phyloP scores from a whole-genome alignment of 2,888 invertebrate species.

The Heteropelma amictum region DNA sequence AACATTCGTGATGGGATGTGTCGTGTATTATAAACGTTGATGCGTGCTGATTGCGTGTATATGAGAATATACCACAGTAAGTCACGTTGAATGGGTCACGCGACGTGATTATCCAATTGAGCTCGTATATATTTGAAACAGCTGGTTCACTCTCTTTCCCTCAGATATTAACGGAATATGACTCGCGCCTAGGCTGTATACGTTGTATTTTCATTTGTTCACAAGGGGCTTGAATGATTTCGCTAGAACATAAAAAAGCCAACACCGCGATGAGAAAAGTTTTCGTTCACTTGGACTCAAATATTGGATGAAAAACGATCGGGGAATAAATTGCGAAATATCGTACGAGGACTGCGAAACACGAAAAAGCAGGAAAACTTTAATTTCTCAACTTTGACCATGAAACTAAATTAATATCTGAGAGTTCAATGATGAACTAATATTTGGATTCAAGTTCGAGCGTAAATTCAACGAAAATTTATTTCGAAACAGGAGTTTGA shows the following conservation, averaged over 20 bases:
- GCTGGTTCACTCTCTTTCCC: slow-evolving; percentile 58
- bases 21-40: slow-evolving; percentile 43
- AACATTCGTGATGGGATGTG: slow-evolving; percentile 14
- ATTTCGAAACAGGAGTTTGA: too few species aligned
- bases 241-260: too few species aligned
- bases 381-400: background rate
- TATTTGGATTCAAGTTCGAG: too few species aligned
- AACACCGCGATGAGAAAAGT: too few species aligned
- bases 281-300: too few species aligned
- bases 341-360: too few species aligned
- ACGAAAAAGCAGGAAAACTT: too few species aligned
- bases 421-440: too few species aligned
- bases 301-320: too few species aligned
- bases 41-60: slow-evolving; percentile 42
- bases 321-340: too few species aligned
- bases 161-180: slow-evolving; percentile 25
- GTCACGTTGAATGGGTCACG: slow-evolving; percentile 57
- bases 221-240: too few species aligned
- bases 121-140: slow-evolving; percentile 71
- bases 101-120: slow-evolving; percentile 73
- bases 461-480: too few species aligned
- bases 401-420: background rate
- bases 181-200: slow-evolving; percentile 63
- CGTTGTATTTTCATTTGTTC: background rate
- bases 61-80: slow-evolving; percentile 45